Base-by-base conservation (phyloP, 1,140 invertebrate genomes). In the Druon quercuslanigerum region DNA sequence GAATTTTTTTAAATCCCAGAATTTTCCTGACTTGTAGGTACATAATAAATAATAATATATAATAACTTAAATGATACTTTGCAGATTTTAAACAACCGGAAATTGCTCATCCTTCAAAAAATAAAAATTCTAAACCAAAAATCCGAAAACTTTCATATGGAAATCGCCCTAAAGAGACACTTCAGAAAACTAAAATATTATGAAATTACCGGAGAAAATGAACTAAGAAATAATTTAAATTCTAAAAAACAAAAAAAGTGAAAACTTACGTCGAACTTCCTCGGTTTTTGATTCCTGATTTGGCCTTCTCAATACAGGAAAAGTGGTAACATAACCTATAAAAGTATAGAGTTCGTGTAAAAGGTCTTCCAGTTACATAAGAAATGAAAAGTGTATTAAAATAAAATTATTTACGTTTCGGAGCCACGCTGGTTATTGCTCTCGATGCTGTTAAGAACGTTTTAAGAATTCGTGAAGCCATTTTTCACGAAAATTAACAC, bases 381-480 rank as follows among this genome's bases (percentile, higher is more conserved):
- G 50, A 66, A 57, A 17, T 14, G 17, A 19, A 25, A 57, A 57
- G 25, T 19, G 13, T 13, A 25, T 33, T 57, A 13, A 12, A 17
- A 19, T 60, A 25, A 60, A 66, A 14, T 50, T 51, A 75, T 51
- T 75, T 66, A 75, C 73, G 66, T 75, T 75, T 75, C 33, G 56
- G 57, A 17, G 51, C 17, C 3, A 19, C 60, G 33, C 73, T 75
- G 50, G 73, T 51, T 19, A 75, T 20, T 17, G 73, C 46, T 75
- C 56, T 40, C 19, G 57, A 19, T 16, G 51, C 40, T 33, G n/a
- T 70, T 51, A 75, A 20, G 40, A 60, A 51, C 20, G 60, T 75
- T 51, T 70, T 75, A n/a, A 75, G 51, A 51, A 56, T 66, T 57
- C 56, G 56, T 4, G 56, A 57, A 25, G 56, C 56, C 56, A 57